A percentile compares a stretch with the other conserved stretches of the same genome.
phyloP scores from a whole-genome alignment of 2,797 vertebrate genomes.

The Acropternis orthonyx region DNA sequence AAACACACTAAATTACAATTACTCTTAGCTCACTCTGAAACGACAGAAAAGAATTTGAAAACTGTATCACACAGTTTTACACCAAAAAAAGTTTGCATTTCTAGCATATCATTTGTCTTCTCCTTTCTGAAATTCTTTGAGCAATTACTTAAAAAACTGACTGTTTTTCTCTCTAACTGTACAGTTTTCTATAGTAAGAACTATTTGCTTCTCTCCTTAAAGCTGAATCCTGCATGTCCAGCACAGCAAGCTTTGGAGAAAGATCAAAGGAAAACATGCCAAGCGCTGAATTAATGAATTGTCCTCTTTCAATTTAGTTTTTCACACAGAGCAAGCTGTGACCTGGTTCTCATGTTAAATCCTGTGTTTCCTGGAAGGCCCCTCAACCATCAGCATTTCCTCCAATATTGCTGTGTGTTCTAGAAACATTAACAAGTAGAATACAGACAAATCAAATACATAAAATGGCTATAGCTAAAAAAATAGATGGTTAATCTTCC shows the following conservation, averaged over 20 bases:
- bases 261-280: constrained; percentile 62
- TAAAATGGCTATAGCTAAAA: not conserved
- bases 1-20: not conserved
- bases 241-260: constrained; percentile 29
- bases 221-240: constrained; percentile 31
- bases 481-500: not conserved
- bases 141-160: not conserved
- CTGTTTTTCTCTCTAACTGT: not conserved
- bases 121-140: not conserved
- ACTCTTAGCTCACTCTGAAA: not conserved
- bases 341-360: not conserved
- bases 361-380: constrained; percentile 5
- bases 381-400: not conserved
- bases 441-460: not conserved
- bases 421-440: not conserved
- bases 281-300: constrained; percentile 52
- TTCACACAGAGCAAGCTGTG: constrained; percentile 21
- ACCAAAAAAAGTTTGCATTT: not conserved
- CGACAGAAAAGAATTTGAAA: not conserved
- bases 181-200: not conserved
- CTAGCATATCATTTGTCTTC: not conserved
- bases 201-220: constrained; percentile 1
- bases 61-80: not conserved
- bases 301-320: constrained; percentile 54
- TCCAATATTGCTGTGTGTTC: not conserved